Conservation (phyloP, 2,797 vertebrate genomes). For the Poeciliopsis presidionis region DNA sequence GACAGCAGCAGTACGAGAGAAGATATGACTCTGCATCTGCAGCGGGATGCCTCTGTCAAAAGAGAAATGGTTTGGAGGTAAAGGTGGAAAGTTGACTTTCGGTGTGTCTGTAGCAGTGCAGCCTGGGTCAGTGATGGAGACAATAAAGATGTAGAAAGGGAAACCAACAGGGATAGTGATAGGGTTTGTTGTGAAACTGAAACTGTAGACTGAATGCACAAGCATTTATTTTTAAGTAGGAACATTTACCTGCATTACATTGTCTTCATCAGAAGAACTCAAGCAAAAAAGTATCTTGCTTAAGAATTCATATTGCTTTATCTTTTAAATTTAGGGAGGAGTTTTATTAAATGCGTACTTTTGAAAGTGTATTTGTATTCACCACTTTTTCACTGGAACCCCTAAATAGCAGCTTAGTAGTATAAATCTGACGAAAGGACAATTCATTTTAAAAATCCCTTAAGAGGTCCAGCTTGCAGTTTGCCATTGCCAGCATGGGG, state of each 20-base stretch:
- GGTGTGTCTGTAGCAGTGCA: slow-evolving; percentile 24
- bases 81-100: slow-evolving; percentile 7
- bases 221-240: neutral
- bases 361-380: neutral
- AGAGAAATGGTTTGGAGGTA: slow-evolving; percentile 46
- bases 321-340: neutral
- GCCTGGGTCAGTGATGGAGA: slow-evolving; percentile 28
- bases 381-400: neutral
- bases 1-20: slow-evolving; percentile 44
- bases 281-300: neutral
- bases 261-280: neutral
- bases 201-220: neutral
- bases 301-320: neutral
- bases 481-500: neutral
- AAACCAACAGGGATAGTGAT: slow-evolving; percentile 2
- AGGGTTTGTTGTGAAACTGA: slow-evolving; percentile 3
- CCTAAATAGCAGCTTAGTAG: neutral
- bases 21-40: slow-evolving; percentile 59
- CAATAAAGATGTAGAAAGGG: slow-evolving; percentile 6
- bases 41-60: slow-evolving; percentile 41
- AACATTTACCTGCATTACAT: neutral
- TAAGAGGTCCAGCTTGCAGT: neutral
- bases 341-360: neutral
- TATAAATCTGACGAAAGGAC: neutral
- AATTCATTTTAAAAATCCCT: neutral